phyloP scores from a whole-genome alignment of 1,140 invertebrate genomes.

The Bombus picipes region DNA sequence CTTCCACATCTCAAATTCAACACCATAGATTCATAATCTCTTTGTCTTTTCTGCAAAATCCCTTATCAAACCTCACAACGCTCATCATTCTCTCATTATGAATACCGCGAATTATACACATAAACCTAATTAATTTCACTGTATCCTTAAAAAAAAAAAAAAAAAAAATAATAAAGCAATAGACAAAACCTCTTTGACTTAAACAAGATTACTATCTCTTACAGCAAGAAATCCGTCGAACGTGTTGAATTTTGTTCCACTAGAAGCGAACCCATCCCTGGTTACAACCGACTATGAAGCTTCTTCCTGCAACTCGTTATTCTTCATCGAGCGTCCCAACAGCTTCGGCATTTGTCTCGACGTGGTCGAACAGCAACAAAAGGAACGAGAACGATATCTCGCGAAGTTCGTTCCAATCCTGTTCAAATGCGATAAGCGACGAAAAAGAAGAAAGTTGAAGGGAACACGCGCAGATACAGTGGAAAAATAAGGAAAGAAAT shows the following conservation, averaged over 20 bases:
- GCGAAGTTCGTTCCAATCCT: background rate
- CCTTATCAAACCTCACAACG: too few relatives aligned
- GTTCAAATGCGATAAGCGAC: background rate
- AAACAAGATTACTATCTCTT: background rate
- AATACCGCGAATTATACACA: too few relatives aligned
- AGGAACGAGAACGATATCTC: background rate
- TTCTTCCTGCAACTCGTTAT: constrained; percentile 4
- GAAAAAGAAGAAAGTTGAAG: background rate
- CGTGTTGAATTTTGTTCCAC: background rate
- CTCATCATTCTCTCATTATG: background rate
- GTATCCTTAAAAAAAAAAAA: too few relatives aligned
- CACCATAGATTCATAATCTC: too few relatives aligned
- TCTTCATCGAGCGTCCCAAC: background rate
- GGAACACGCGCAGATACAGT: too few relatives aligned
- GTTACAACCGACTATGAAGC: background rate
- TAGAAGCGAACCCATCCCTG: background rate
- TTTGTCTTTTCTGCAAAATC: background rate
- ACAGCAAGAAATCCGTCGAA: background rate
- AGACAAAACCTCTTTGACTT: background rate
- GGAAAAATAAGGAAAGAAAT: background rate
- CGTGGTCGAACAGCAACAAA: background rate
- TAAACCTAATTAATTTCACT: background rate
- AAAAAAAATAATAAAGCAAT: too few relatives aligned
- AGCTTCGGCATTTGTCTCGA: background rate
- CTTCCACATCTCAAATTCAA: background rate